A percentile compares a stretch with the other conserved stretches of the same genome.
Evolutionary conservation across 2,797 vertebrate species (phyloP).

Genomic region (Artibeus jamaicensis): DNA sequence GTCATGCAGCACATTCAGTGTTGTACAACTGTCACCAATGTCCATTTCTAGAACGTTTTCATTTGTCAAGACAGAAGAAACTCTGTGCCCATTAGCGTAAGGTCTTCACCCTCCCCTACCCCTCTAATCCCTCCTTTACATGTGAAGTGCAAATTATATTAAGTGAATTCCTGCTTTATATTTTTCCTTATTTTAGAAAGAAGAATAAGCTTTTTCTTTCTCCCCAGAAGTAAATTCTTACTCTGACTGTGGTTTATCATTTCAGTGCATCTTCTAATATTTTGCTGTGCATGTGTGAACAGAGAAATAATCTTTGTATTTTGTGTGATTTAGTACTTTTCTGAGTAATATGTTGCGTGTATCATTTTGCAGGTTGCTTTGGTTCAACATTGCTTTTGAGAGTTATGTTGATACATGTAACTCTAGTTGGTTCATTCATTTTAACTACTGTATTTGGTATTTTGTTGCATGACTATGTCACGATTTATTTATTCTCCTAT

Average conservation of each 20-base stretch:
- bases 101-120: neutral
- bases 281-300: neutral
- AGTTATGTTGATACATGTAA: conserved; percentile 26
- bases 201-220: conserved; percentile 20
- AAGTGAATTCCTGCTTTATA: conserved; percentile 7
- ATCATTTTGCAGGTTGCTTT: conserved; percentile 6
- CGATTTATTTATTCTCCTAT: neutral
- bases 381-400: conserved; percentile 19
- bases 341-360: neutral
- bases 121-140: neutral
- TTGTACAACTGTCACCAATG: neutral
- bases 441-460: neutral
- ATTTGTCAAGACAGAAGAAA: neutral
- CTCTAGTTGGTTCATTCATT: neutral
- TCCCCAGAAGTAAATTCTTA: conserved; percentile 2
- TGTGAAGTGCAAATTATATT: neutral
- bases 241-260: conserved; percentile 31
- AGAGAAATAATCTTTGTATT: neutral
- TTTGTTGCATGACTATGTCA: neutral
- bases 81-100: neutral
- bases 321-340: neutral
- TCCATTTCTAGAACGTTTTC: neutral
- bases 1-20: neutral
- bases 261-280: neutral
- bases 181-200: neutral